Evolutionary conservation across 2,888 invertebrate species (phyloP), one percentile per base, ranked within the genome.

Genomic region (Pegoplata infirma): DNA sequence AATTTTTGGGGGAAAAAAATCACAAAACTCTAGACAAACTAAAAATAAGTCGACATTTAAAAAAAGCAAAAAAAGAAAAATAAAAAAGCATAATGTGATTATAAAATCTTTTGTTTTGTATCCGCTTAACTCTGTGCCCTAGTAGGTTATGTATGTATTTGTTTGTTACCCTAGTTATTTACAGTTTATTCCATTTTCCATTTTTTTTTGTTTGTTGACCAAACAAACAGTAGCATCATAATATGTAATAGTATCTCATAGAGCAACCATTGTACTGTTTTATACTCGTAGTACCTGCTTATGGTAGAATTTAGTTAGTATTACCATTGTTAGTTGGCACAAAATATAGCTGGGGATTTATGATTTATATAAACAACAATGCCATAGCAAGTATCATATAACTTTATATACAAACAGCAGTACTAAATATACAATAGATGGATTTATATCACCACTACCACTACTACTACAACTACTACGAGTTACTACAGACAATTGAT

Each of bases 361-460:
- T 77, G 72, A 77, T 77, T 77, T 77, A 77, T 72, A 61, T 71
- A 76, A 72, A 63, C 67, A 64, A 58, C 67, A 51, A 49, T 23
- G 36, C 23, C 56, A 40, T 8, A 63, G 36, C 23, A 44, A 72
- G 55, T 67, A 72, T 32, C 40, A 63, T 16, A 49, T 72, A 53
- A 72, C 61, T 67, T 3, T 40, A 40, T 1, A 2, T 8, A 28
- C 28, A 12, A 36, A 40, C 36, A 40, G 8, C 32, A 40, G 14
- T 40, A 40, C 12, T n/a, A n/a, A 40, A 40, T 40, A 40, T 12
- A 40, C 36, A 40, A 40, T 40, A 40, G n/a, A 40, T 40, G n/a
- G n/a, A 40, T 40, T 5, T n/a, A 40, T n/a, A n/a, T 5, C 49
- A n/a, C 16, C 28, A 46, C 23, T 40, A n/a, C 12, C 49, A n/a